phyloP scores from a whole-genome alignment of 2,797 vertebrate species.

The Chlorospingus semifuscus region DNA sequence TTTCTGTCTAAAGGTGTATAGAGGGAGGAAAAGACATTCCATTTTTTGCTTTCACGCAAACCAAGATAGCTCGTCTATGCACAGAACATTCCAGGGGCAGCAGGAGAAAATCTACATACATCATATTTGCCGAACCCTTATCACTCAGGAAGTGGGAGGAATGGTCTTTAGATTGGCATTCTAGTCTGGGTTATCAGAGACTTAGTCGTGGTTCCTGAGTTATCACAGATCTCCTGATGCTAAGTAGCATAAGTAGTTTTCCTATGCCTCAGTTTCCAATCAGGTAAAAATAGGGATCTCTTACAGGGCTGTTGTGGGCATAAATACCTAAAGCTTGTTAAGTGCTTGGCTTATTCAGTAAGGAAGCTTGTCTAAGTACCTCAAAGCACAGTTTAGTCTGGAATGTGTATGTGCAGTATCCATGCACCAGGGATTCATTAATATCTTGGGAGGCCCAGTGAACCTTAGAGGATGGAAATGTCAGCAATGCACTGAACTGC shows the following conservation, averaged over 20 bases:
- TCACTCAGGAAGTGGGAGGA: not conserved
- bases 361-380: conserved; percentile 5
- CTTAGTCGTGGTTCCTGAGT: not conserved
- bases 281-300: conserved; percentile 39
- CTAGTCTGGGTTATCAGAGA: not conserved
- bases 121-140: not conserved
- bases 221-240: not conserved
- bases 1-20: not conserved
- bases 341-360: conserved; percentile 14
- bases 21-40: not conserved
- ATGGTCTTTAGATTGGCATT: not conserved
- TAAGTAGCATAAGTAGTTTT: conserved; percentile 54
- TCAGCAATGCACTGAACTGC: accelerated
- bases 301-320: not conserved
- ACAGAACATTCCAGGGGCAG: not conserved
- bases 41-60: not conserved
- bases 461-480: not conserved
- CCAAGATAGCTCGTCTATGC: not conserved
- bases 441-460: not conserved
- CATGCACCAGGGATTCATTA: not conserved
- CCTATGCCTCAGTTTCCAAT: not conserved
- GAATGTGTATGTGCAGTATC: not conserved
- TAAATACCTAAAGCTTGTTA: conserved; percentile 20
- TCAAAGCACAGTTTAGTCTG: not conserved
- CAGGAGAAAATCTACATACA: not conserved